These are phyloP conservation scores for Actenoides hombroni DNA, from an alignment of 2,113 vertebrate species.

Conservation along the genomic window DNA sequence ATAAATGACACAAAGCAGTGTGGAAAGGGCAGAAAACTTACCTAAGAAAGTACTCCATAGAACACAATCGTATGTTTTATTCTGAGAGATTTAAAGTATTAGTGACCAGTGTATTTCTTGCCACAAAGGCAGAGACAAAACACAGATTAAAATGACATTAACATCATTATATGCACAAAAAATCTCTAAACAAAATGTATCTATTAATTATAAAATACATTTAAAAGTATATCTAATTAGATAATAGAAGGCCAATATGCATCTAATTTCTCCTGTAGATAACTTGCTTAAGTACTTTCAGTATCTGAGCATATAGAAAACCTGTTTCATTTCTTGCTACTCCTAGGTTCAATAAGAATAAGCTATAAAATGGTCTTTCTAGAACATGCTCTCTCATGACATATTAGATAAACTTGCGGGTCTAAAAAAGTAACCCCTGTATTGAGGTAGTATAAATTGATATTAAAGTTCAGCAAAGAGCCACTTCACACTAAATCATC, in stretches of 20 bases:
- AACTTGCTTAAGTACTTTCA: not conserved
- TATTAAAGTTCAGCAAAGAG: conserved; percentile 17
- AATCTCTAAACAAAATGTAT: not conserved
- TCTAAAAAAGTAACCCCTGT: not conserved
- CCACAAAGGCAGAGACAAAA: not conserved
- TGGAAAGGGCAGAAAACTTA: not conserved
- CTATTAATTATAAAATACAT: not conserved
- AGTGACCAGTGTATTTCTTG: not conserved
- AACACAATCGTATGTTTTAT: not conserved
- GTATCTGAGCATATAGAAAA: not conserved
- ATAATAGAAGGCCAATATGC: not conserved
- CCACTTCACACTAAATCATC: conserved; percentile 28
- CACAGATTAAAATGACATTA: not conserved
- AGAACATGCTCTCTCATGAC: not conserved
- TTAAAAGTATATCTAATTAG: not conserved
- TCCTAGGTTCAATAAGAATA: not conserved
- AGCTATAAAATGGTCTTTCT: not conserved
- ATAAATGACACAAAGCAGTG: not conserved
- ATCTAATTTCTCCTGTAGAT: not conserved
- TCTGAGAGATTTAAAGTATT: conserved; percentile 9
- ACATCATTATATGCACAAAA: not conserved
- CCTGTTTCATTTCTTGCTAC: not conserved
- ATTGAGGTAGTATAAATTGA: conserved; percentile 23
- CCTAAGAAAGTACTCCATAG: not conserved
- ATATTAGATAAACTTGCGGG: not conserved